Evolutionary conservation across 2,797 vertebrate species (phyloP).

Genomic region (Anguilla megastoma): DNA sequence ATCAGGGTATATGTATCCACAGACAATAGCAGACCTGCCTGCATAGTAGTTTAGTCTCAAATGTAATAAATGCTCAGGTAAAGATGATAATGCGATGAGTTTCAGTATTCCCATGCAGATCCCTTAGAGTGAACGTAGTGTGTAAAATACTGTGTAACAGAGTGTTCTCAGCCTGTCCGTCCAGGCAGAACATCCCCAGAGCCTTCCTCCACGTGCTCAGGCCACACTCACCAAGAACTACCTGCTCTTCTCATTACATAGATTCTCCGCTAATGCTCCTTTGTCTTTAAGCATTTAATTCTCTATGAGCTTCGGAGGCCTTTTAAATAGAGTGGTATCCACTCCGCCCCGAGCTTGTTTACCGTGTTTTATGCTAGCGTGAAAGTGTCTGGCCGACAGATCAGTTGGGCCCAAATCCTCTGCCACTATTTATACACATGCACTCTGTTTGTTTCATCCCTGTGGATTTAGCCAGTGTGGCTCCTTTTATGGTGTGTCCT

Average conservation of each 20-base stretch:
- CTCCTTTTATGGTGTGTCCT: conserved; percentile 5
- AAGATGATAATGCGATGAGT: background rate
- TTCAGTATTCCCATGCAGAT: background rate
- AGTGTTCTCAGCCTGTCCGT: background rate
- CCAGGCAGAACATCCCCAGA: background rate
- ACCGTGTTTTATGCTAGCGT: background rate
- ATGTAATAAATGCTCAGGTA: background rate
- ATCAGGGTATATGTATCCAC: background rate
- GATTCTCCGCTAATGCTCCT: background rate
- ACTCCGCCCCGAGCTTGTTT: background rate
- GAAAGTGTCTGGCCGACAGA: background rate
- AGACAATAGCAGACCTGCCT: background rate
- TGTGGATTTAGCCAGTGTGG: background rate
- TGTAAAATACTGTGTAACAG: too few species aligned
- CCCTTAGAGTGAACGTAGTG: background rate
- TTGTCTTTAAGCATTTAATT: conserved; percentile 16
- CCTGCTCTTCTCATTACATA: conserved; percentile 1
- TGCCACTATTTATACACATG: conserved; percentile 11
- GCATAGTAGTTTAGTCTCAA: background rate
- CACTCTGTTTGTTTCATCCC: background rate
- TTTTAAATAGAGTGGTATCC: conserved; percentile 17
- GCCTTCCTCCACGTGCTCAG: background rate
- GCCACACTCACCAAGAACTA: background rate
- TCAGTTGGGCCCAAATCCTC: conserved; percentile 15
- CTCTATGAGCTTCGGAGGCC: background rate